These are phyloP conservation scores for Ammodytes dubius DNA, from an alignment of 2,113 vertebrate species.

Conservation along the genomic window DNA sequence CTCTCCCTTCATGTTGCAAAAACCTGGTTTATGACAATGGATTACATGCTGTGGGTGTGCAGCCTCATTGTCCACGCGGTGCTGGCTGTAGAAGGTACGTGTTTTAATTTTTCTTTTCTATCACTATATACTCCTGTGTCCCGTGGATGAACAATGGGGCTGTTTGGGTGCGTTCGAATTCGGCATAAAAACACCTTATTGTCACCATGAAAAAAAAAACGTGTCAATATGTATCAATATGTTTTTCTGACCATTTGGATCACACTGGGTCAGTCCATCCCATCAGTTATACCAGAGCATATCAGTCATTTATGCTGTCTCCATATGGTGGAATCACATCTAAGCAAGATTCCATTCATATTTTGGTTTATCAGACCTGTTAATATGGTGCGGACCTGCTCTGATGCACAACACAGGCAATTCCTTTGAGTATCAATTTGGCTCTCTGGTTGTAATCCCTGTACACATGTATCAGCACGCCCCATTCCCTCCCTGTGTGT, in stretches of 20 bases:
- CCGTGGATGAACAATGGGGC: conserved; percentile 57
- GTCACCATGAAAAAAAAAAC: background rate
- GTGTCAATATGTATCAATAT: background rate
- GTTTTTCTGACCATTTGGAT: background rate
- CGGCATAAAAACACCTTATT: conserved; percentile 28
- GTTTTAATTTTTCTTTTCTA: background rate
- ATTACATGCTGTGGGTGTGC: conserved; percentile 87
- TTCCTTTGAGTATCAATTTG: conserved; percentile 44
- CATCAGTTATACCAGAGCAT: background rate
- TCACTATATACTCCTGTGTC: conserved; percentile 25
- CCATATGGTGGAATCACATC: conserved; percentile 3
- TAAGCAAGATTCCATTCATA: conserved; percentile 21
- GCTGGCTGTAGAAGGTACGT: conserved; percentile 86
- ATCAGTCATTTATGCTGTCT: conserved; percentile 30
- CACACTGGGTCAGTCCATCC: background rate
- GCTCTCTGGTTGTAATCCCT: conserved; percentile 47
- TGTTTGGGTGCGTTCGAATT: conserved; percentile 18
- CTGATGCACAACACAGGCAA: conserved; percentile 32
- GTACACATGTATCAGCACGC: conserved; percentile 52
- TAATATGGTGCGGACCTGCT: conserved; percentile 32
- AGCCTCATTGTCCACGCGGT: conserved; percentile 83
- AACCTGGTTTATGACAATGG: conserved; percentile 86
- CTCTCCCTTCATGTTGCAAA: conserved; percentile 84
- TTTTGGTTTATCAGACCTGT: conserved; percentile 53
- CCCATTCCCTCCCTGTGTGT: conserved; percentile 18